These are phyloP conservation scores for Pithys albifrons DNA, from an alignment of 2,113 vertebrate species.

Conservation along the genomic window DNA sequence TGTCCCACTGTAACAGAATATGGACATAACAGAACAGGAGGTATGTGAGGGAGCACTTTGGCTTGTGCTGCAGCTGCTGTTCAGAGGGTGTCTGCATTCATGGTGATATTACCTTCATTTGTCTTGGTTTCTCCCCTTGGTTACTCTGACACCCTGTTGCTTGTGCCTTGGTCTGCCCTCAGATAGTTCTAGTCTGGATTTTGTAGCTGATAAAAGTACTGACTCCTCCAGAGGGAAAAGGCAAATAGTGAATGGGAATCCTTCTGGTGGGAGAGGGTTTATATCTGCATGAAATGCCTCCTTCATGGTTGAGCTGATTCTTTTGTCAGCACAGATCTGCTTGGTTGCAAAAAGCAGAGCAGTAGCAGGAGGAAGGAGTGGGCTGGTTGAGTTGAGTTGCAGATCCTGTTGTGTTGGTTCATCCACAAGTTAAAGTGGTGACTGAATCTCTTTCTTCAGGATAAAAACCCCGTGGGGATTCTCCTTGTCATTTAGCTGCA, in stretches of 20 bases:
- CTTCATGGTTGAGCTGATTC: background rate
- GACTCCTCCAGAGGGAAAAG: background rate
- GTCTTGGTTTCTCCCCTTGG: background rate
- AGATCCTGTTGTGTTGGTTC: background rate
- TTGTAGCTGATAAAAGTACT: background rate
- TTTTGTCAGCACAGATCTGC: background rate
- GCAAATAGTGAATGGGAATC: background rate
- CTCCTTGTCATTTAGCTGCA: background rate
- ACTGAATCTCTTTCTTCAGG: background rate
- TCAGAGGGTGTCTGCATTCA: background rate
- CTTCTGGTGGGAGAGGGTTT: background rate
- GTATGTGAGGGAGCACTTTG: background rate
- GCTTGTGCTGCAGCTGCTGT: background rate
- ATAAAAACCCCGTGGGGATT: background rate
- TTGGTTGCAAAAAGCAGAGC: background rate
- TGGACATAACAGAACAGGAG: background rate
- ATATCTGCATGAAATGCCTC: background rate
- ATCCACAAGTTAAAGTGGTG: background rate
- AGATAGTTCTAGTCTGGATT: background rate
- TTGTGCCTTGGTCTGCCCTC: background rate
- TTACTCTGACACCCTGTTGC: rapidly evolving
- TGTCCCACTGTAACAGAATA: rapidly evolving
- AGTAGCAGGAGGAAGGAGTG: background rate
- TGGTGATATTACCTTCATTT: background rate
- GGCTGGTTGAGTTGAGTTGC: background rate